A percentile compares a stretch with the other conserved stretches of the same genome.
phyloP scores from a whole-genome alignment of 1,140 invertebrate genomes.

The Pristionchus pacificus region DNA sequence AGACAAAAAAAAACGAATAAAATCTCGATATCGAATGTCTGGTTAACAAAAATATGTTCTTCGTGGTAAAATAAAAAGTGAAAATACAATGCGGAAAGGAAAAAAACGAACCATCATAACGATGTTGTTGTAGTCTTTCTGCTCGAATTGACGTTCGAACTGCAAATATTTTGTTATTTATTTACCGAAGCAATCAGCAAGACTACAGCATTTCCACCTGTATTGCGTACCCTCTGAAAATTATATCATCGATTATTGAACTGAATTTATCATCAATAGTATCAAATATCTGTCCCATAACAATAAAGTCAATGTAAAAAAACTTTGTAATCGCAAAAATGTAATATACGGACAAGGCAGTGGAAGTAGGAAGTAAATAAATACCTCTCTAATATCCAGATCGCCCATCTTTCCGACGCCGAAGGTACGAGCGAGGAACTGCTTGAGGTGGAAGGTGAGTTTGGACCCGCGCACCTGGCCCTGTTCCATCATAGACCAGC shows the following conservation, averaged over 20 bases:
- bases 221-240: too few relatives aligned
- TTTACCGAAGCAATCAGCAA: too few relatives aligned
- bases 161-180: conserved; percentile 29
- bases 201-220: too few relatives aligned
- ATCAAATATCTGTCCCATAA: too few relatives aligned
- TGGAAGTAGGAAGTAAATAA: too few relatives aligned
- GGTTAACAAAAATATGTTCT: neutral
- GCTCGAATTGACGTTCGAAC: conserved; percentile 54
- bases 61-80: neutral
- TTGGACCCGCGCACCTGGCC: conserved; percentile 52
- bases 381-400: conserved; percentile 52
- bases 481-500: conserved; percentile 58
- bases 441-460: conserved; percentile 55
- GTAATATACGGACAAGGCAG: too few relatives aligned
- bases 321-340: too few relatives aligned
- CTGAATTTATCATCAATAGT: too few relatives aligned
- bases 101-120: conserved; percentile 35
- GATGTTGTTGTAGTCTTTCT: conserved; percentile 50
- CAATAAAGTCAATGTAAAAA: too few relatives aligned
- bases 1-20: neutral
- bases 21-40: neutral
- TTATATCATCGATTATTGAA: too few relatives aligned
- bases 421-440: conserved; percentile 53
- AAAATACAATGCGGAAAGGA: neutral
- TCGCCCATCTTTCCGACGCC: conserved; percentile 49